phyloP scores from a whole-genome alignment of 2,888 invertebrate genomes.

The Nesidiocoris tenuis region DNA sequence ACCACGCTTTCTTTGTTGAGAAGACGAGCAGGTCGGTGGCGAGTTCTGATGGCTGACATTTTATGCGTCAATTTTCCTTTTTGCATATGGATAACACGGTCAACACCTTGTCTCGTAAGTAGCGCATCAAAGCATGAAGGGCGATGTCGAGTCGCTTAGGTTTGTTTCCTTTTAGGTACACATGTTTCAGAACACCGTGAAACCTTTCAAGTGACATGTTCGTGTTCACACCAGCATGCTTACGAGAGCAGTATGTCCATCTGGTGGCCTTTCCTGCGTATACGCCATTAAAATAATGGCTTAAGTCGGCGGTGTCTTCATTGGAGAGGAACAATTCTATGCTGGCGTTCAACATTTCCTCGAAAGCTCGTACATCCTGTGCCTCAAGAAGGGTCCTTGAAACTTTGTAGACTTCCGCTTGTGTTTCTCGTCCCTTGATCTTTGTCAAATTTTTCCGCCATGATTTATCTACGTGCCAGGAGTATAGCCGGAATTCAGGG shows the following conservation, averaged over 20 bases:
- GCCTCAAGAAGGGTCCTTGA: background rate
- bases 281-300: background rate
- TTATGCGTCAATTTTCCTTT: background rate
- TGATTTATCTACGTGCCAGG: slow-evolving; percentile 49
- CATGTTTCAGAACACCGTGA: slow-evolving; percentile 50
- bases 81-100: background rate
- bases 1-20: background rate
- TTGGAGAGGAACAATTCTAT: background rate
- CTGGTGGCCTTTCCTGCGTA: background rate
- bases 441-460: slow-evolving; percentile 47
- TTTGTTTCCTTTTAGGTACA: slow-evolving; percentile 49
- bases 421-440: slow-evolving; percentile 25
- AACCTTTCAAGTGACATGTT: slow-evolving; percentile 51
- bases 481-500: slow-evolving; percentile 45
- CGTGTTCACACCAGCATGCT: slow-evolving; percentile 49
- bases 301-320: background rate
- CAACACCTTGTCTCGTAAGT: slow-evolving; percentile 50
- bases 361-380: background rate
- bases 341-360: background rate
- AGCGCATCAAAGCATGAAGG: slow-evolving; percentile 48
- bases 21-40: background rate
- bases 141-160: slow-evolving; percentile 49
- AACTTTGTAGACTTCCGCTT: background rate
- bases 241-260: slow-evolving; percentile 47
- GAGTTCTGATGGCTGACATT: background rate